Base-by-base conservation (phyloP, 2,113 vertebrate species). In the Macroglossus sobrinus region DNA sequence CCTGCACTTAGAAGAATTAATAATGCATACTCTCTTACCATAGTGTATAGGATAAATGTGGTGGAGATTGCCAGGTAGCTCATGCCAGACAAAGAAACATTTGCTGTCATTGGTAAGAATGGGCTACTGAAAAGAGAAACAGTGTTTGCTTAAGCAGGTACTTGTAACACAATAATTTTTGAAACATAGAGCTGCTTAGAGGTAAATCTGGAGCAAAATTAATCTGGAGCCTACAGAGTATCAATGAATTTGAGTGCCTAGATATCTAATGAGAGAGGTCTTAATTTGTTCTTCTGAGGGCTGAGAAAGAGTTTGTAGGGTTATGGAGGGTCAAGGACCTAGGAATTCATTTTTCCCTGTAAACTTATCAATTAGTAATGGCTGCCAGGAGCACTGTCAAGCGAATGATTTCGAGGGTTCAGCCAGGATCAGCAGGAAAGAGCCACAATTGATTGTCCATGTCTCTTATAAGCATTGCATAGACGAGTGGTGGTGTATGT, bases 1-100 rank as follows among this genome's bases (percentile, higher is more conserved):
- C 22, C 64, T 94, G 91, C 64, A 79, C 68, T 93, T 90, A 93
- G 9, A 95, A 94, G 69, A 97, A 88, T 93, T 79, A 72, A 50
- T 26, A 63, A 87, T 38, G n/a, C 30, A 30, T n/a, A 50, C 7
- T 19, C 2, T 93, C n/a, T 89, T 40, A 71, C 82, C 68, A 24
- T 40, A 64, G 4, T 68, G 21, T 61, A 71, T 69, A 81, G 81
- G 40, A 61, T 45, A 57, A 47, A 53, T 75, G 14, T 2, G 35
- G 18, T 90, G 13, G 3, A 69, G 40, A 43, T 18, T 68, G 26
- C 68, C 24, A 74, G 30, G 33, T 76, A 94, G 45, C 43, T 21
- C 57, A 18, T 4, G 47, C 24, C 71, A 93, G 61, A 40, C 35
- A 53, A 26, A 80, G 35, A 96, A 96, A 93, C 4, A 47, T 28